Conservation (phyloP, 1,140 invertebrate genomes). For the Drosophila lacteicornis region DNA sequence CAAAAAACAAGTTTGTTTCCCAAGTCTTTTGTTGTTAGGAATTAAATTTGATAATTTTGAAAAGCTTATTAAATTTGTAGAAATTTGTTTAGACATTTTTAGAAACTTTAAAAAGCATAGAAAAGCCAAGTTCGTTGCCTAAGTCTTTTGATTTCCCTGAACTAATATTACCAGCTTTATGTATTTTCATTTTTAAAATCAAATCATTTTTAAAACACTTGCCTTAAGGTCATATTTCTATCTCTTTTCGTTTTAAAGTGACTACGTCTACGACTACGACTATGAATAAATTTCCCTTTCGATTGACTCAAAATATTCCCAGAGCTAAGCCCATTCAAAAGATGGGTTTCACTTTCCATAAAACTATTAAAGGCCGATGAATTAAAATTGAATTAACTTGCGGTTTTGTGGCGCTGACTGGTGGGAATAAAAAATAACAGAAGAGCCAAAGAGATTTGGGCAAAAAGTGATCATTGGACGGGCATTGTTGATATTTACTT, state of each 20-base stretch:
- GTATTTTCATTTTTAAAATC: neutral
- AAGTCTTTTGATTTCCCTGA: conserved; percentile 61
- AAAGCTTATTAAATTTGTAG: no score
- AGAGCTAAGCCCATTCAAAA: conserved; percentile 22
- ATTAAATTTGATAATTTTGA: no score
- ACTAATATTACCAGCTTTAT: neutral
- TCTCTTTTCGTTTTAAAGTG: neutral
- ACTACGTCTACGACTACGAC: neutral
- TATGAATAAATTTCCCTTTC: conserved; percentile 43
- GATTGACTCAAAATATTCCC: conserved; percentile 29
- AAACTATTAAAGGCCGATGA: conserved; percentile 49
- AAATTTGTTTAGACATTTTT: no score
- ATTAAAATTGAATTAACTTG: conserved; percentile 73
- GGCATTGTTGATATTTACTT: conserved; percentile 58
- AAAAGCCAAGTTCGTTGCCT: conserved; percentile 50
- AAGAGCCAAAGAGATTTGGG: conserved; percentile 20
- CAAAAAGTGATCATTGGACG: conserved; percentile 42
- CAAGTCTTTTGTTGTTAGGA: conserved; percentile 36
- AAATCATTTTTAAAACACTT: neutral
- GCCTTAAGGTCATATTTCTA: neutral
- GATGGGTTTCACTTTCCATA: conserved; percentile 54
- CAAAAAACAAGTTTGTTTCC: conserved; percentile 25
- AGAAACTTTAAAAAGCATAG: neutral
- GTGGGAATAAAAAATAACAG: conserved; percentile 53
- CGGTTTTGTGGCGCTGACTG: conserved; percentile 22